These are phyloP conservation scores for Neolamprologus cancellatus DNA, from an alignment of 2,113 vertebrate genomes.

Conservation along the genomic window DNA sequence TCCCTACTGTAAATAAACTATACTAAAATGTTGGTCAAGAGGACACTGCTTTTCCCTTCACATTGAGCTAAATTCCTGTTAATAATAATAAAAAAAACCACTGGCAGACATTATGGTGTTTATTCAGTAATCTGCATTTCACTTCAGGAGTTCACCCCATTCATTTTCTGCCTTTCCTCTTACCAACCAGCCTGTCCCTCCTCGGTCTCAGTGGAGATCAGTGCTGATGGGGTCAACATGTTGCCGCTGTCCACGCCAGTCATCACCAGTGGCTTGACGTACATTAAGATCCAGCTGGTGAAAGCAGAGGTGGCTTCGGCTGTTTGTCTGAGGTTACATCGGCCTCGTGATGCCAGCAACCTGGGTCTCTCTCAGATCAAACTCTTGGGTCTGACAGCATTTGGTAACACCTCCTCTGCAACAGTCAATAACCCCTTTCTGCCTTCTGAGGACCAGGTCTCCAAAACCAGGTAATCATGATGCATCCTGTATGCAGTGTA, in stretches of 20 bases:
- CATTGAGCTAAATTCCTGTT: neutral
- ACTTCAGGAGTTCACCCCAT: neutral
- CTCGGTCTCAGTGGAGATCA: slow-evolving; percentile 97
- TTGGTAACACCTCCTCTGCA: slow-evolving; percentile 95
- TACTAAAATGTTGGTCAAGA: neutral
- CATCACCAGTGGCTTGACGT: slow-evolving; percentile 93
- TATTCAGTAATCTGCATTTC: neutral
- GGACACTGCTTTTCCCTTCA: neutral
- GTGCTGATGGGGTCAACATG: slow-evolving; percentile 96
- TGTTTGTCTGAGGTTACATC: slow-evolving; percentile 91
- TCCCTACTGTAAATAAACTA: neutral
- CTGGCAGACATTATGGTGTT: neutral
- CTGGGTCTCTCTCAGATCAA: slow-evolving; percentile 97
- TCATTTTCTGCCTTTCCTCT: neutral
- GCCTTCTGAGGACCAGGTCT: slow-evolving; percentile 97
- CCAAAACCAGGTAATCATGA: slow-evolving; percentile 87
- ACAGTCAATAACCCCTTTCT: slow-evolving; percentile 98
- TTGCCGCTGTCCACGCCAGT: slow-evolving; percentile 93
- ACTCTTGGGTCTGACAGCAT: slow-evolving; percentile 91
- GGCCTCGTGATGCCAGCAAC: slow-evolving; percentile 93
- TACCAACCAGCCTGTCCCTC: slow-evolving; percentile 85
- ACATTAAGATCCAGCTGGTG: slow-evolving; percentile 97
- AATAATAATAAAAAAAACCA: neutral
- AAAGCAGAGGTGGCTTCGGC: slow-evolving; percentile 97
- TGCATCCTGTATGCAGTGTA: neutral